Conservation (phyloP, 2,888 invertebrate species). For the Dolichopus griseipennis region DNA sequence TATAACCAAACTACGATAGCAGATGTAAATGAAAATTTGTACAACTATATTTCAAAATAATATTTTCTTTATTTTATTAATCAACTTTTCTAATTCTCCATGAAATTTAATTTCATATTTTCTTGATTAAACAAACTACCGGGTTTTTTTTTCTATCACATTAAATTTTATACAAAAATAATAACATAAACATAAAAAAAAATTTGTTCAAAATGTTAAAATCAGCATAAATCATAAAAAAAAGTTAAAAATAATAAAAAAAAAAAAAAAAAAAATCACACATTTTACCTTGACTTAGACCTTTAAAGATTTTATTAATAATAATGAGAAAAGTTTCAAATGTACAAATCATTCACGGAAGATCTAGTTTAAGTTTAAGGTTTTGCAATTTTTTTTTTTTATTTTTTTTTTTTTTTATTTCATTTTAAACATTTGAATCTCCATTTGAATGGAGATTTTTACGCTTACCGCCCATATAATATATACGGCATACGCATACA, state of each 20-base stretch:
- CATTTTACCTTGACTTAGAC: conserved; percentile 8
- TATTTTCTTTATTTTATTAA: too few species aligned
- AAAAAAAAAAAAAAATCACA: not conserved
- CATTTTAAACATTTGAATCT: too few species aligned
- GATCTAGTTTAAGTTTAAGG: conserved; percentile 6
- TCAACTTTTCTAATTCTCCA: too few species aligned
- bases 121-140: not conserved
- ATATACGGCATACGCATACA: too few species aligned
- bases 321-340: not conserved
- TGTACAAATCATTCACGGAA: not conserved
- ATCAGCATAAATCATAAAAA: not conserved
- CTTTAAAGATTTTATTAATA: not conserved
- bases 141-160: not conserved
- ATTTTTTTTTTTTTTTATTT: not conserved
- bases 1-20: too few species aligned
- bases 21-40: too few species aligned
- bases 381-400: not conserved
- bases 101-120: too few species aligned
- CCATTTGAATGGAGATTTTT: too few species aligned
- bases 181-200: not conserved
- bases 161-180: not conserved
- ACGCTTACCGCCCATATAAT: not conserved
- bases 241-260: not conserved
- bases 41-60: too few species aligned
- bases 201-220: not conserved